Evolutionary conservation across 1,140 invertebrate species (phyloP), one percentile per base, ranked within the genome.

Genomic region (Drosophila bocqueti): DNA sequence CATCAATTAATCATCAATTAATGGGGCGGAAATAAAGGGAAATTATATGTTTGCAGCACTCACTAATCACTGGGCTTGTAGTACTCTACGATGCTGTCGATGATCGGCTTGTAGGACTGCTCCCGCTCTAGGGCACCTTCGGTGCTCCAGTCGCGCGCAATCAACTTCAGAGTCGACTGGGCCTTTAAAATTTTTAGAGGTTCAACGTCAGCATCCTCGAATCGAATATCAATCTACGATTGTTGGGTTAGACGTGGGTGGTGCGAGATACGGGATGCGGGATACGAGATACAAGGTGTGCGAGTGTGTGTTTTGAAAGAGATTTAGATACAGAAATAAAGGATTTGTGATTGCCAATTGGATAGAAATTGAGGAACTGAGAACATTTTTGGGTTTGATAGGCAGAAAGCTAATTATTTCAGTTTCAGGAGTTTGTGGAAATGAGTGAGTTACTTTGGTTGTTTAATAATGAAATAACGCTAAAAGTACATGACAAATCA

Each of bases 61-160:
- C 29, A 92, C 92, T 75, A 83, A 31, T 93, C 81, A 31, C 95
- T 94, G 9, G 93, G 76, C 43, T 97, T 96, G 93, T 96, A 99
- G 66, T 95, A 94, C 45, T 94, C 85, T 52, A 96, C 94, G 52
- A 99, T 95, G 93, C 97, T 97, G 57, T 97, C 94, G 18, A 99
- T 95, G 45, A 99, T 98, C 6, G 98, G 98, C 71, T 96, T 94
- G 93, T 99, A 99, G 92, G 98, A 99, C 24, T 97, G 95, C 31
- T 95, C 94, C 49, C 99, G 94, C 93, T 99, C 99, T 4, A 94
- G 93, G 5, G 94, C 94, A 1, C 99, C 99, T 63, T 96, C 96
- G 1, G 94, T 92, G 84, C 97, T 98, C 99, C 99, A 99, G 93
- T 99, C 99, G 26, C 99, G 94, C 7, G 98, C 97, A 90, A 99